Base-by-base conservation (phyloP, 2,113 vertebrate genomes). In the Podarcis raffonei region DNA sequence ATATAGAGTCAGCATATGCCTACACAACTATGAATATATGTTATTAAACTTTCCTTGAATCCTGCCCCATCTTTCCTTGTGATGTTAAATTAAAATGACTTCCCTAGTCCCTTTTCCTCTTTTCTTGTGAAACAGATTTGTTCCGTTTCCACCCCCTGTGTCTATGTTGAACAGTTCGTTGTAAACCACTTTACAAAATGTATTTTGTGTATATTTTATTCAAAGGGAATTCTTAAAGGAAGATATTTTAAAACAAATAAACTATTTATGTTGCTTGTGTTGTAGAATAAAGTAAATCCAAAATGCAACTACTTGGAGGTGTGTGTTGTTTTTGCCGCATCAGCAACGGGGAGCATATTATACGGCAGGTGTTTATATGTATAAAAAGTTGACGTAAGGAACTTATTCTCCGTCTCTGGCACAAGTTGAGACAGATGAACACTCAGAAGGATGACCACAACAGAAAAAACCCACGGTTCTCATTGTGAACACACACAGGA, bases 181-280 rank as follows among this genome's bases (percentile, higher is more conserved):
- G 94, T 97, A 89, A 93, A 93, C 93, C 95, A 94, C 94, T 96
- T 97, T 97, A 96, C 94, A 93, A 93, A 95, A 93, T 96, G 96
- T 97, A 97, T 96, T 97, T 97, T 97, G 96, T 96, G 96, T 97
- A 97, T 92, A 97, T 97, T 97, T 97, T 97, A 94, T 97, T 97
- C 93, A 95, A 95, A 95, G 76, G 92, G 86, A 95, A 96, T 96
- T 96, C 95, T 97, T 96, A 97, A 96, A 96, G 95, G 91, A 95
- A 96, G 95, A 96, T 97, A 97, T 97, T 97, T 97, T 97, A 97
- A 96, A 96, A 96, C 87, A 95, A 95, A 95, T 89, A 93, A 53
- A 94, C 92, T 93, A 96, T 97, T 97, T 98, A 97, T 97, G 97
- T 98, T 97, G 96, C 96, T 94, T 95, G 98, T 97, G 96, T 97